Evolutionary conservation across 2,797 vertebrate species (phyloP).

Genomic region (Xenopus petersii): DNA sequence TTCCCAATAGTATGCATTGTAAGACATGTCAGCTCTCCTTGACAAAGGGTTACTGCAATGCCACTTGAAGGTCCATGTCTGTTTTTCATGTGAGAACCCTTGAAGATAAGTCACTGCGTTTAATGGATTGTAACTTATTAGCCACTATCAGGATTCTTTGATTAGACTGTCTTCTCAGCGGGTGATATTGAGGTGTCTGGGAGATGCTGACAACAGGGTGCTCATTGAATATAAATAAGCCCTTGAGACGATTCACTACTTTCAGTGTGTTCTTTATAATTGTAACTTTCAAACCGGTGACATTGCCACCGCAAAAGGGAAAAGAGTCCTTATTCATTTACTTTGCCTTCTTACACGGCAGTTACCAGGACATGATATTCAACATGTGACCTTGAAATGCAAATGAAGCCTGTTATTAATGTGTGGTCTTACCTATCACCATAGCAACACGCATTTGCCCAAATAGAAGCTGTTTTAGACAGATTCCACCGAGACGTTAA

Average conservation of each 20-base stretch:
- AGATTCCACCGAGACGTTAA: slow-evolving; percentile 1
- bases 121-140: slow-evolving; percentile 10
- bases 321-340: slow-evolving; percentile 42
- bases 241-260: slow-evolving; percentile 3
- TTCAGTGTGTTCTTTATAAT: slow-evolving; percentile 21
- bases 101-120: slow-evolving; percentile 11
- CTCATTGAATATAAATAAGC: slow-evolving; percentile 41
- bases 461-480: slow-evolving; percentile 15
- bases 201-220: slow-evolving; percentile 35
- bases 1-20: too few species aligned
- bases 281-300: slow-evolving; percentile 39
- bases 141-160: slow-evolving; percentile 34
- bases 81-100: slow-evolving; percentile 22
- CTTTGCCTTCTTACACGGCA: slow-evolving; percentile 14
- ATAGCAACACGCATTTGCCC: slow-evolving; percentile 37
- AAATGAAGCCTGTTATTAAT: slow-evolving; percentile 28
- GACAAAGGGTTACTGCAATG: too few species aligned
- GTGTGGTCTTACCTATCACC: slow-evolving; percentile 28
- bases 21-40: too few species aligned
- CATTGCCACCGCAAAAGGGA: slow-evolving; percentile 32
- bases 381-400: slow-evolving; percentile 44
- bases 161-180: slow-evolving; percentile 7
- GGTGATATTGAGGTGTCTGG: slow-evolving; percentile 43
- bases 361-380: slow-evolving; percentile 34
- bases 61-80: not conserved